phyloP scores from a whole-genome alignment of 2,113 vertebrate species.

The Centrocercus urophasianus region DNA sequence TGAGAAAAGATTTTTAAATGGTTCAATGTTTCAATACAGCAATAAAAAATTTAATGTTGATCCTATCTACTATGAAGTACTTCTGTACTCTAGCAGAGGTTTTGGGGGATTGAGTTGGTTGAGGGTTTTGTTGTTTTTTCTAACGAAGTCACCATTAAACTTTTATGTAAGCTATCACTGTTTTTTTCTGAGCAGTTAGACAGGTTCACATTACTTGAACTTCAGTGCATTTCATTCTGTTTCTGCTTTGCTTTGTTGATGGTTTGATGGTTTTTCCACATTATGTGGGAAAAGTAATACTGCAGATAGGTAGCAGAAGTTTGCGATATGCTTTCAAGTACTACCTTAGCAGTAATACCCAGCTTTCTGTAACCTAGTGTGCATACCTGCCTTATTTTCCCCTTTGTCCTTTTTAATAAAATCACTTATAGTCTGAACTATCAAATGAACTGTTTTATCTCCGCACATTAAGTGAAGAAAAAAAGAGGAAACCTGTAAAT shows the following conservation, averaged over 20 bases:
- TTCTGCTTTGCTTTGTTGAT: neutral
- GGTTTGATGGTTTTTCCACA: neutral
- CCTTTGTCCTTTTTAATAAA: neutral
- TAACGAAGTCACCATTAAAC: neutral
- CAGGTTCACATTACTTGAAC: neutral
- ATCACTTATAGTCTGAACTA: neutral
- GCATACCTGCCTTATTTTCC: neutral
- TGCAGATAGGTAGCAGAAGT: neutral
- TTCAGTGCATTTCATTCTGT: neutral
- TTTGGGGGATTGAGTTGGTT: neutral
- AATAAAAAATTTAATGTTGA: neutral
- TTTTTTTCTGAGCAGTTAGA: neutral
- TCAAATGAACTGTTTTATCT: neutral
- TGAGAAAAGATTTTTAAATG: neutral
- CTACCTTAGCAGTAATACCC: neutral
- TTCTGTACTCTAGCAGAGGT: neutral
- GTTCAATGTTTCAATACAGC: neutral
- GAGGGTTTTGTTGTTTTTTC: neutral
- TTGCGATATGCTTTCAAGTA: neutral
- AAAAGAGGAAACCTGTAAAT: neutral
- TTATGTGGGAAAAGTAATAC: neutral
- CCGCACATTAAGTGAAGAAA: neutral
- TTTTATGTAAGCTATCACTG: neutral
- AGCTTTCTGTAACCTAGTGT: neutral
- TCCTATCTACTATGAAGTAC: neutral